Conservation (phyloP, 1,140 invertebrate species). For the Bombus breviceps region DNA sequence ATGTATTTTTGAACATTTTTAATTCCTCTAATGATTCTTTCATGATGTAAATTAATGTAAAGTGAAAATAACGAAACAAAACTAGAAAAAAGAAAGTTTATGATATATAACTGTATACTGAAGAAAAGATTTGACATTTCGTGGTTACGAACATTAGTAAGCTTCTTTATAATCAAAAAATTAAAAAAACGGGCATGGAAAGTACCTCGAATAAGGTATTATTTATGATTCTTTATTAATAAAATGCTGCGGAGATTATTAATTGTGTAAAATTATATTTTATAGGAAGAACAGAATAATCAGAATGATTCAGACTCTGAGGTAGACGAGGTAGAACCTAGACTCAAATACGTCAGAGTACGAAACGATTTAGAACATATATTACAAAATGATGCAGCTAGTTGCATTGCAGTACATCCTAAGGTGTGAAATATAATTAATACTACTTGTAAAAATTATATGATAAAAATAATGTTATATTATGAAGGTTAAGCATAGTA, state of each 20-base stretch:
- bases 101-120: neutral
- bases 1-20: neutral
- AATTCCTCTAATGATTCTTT: neutral
- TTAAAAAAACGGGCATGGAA: constrained; percentile 49
- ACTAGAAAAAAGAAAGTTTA: no score
- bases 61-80: neutral
- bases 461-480: neutral
- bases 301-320: constrained; percentile 82
- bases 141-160: neutral
- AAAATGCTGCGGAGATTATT: neutral
- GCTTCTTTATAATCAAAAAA: neutral
- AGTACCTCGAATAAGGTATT: constrained; percentile 57
- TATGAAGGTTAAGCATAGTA: constrained; percentile 6
- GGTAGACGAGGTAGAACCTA: constrained; percentile 92
- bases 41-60: neutral
- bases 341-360: constrained; percentile 95
- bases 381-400: constrained; percentile 93
- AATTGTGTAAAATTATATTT: constrained; percentile 19
- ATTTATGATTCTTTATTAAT: neutral
- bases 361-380: constrained; percentile 94
- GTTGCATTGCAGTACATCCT: constrained; percentile 95
- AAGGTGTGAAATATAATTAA: constrained; percentile 85
- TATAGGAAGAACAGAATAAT: constrained; percentile 69
- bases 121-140: constrained; percentile 55
- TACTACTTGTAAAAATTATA: constrained; percentile 7